phyloP scores from a whole-genome alignment of 2,888 invertebrate species.

The Philereme vetulata region DNA sequence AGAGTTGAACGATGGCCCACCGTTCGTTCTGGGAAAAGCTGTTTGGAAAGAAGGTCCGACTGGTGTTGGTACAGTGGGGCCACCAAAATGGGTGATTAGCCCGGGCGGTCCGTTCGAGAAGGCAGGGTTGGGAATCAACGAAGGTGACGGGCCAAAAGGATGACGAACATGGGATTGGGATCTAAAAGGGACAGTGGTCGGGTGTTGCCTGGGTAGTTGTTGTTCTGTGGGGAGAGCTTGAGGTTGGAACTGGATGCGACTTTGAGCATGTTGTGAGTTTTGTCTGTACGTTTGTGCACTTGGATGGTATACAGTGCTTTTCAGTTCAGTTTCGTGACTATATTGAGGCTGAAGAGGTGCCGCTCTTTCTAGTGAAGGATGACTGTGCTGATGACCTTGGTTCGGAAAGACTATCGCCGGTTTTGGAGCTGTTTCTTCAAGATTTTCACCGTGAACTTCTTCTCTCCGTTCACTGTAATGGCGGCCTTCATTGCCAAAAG shows the following conservation, averaged over 20 bases:
- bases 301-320: slow-evolving; percentile 52
- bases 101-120: slow-evolving; percentile 64
- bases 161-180: slow-evolving; percentile 59
- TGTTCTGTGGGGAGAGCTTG: slow-evolving; percentile 70
- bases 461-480: slow-evolving; percentile 70
- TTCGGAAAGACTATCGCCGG: slow-evolving; percentile 84
- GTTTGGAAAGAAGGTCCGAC: slow-evolving; percentile 60
- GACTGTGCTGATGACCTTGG: slow-evolving; percentile 55
- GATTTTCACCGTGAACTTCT: slow-evolving; percentile 64
- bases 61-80: slow-evolving; percentile 66
- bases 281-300: slow-evolving; percentile 57
- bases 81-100: slow-evolving; percentile 54
- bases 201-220: slow-evolving; percentile 73
- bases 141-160: slow-evolving; percentile 63
- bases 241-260: slow-evolving; percentile 76
- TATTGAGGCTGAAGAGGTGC: slow-evolving; percentile 58
- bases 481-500: slow-evolving; percentile 88
- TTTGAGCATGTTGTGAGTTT: slow-evolving; percentile 66
- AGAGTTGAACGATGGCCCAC: slow-evolving; percentile 58
- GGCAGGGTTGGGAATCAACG: slow-evolving; percentile 55
- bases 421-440: slow-evolving; percentile 86
- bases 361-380: slow-evolving; percentile 60
- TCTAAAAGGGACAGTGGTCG: slow-evolving; percentile 70
- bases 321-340: slow-evolving; percentile 49
- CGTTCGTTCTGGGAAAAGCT: slow-evolving; percentile 63